Conservation (phyloP, 2,113 vertebrate species). For the Aspiorhynchus laticeps region DNA sequence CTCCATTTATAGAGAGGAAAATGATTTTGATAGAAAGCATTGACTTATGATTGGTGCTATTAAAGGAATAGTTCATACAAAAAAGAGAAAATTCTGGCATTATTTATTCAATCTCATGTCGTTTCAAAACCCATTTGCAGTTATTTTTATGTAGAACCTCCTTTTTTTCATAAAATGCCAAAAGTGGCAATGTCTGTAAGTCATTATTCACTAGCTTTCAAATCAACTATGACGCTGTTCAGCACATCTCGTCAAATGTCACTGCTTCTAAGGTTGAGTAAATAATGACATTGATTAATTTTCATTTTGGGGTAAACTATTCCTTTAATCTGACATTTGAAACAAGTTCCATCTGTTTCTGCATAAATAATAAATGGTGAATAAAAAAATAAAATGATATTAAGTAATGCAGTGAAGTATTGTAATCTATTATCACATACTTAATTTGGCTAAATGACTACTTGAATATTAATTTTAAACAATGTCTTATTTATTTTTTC, state of each 20-base stretch:
- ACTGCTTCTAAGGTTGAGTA: background rate
- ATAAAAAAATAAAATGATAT: background rate
- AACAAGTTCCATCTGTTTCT: background rate
- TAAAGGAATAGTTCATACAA: background rate
- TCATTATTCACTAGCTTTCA: slow-evolving; percentile 7
- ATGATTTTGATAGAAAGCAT: background rate
- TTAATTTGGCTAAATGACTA: slow-evolving; percentile 17
- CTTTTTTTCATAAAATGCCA: background rate
- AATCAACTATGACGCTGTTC: background rate
- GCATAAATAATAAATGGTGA: background rate
- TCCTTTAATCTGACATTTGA: background rate
- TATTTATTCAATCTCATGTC: background rate
- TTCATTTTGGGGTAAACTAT: slow-evolving; percentile 10
- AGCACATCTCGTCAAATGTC: background rate
- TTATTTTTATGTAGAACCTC: background rate
- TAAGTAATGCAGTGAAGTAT: background rate
- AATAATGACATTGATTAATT: background rate
- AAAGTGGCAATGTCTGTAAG: background rate
- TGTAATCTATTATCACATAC: background rate
- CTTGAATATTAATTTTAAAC: background rate
- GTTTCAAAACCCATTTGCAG: background rate
- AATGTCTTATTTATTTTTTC: slow-evolving; percentile 9
- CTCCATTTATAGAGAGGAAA: slow-evolving; percentile 28
- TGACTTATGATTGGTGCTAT: background rate
- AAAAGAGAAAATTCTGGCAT: background rate